These are phyloP conservation scores for Rhopalosiphum maidis DNA, from an alignment of 1,140 invertebrate species.

Conservation along the genomic window DNA sequence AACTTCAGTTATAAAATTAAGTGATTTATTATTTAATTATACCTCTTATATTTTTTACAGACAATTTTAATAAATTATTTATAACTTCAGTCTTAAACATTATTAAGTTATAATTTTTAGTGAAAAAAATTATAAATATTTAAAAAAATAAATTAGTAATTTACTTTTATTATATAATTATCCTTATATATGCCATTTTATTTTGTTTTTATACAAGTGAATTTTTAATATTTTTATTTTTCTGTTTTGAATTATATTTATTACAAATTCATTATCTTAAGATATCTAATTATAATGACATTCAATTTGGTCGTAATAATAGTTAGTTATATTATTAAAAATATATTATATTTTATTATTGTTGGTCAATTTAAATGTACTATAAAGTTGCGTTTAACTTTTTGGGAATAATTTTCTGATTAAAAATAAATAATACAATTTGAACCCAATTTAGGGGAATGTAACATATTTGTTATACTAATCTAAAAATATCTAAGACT, in stretches of 20 bases:
- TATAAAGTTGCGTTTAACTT: not conserved
- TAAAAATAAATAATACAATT: not conserved
- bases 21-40: not conserved
- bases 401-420: not conserved
- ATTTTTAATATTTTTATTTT: conserved; percentile 2
- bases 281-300: not conserved
- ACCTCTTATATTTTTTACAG: not conserved
- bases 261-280: not conserved
- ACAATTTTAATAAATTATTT: not conserved
- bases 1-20: not conserved
- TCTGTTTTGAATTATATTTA: not conserved
- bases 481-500: not conserved
- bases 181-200: not conserved
- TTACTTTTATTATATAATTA: not conserved
- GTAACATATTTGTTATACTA: not conserved
- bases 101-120: no score
- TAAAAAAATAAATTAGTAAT: not conserved
- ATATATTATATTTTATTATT: not conserved
- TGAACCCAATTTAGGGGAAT: not conserved
- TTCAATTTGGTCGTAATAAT: not conserved
- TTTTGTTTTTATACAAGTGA: not conserved
- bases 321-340: not conserved
- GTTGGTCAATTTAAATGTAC: not conserved
- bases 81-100: no score
- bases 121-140: not conserved